Conservation (phyloP, 2,797 vertebrate species). For the Taenioides sp. region DNA sequence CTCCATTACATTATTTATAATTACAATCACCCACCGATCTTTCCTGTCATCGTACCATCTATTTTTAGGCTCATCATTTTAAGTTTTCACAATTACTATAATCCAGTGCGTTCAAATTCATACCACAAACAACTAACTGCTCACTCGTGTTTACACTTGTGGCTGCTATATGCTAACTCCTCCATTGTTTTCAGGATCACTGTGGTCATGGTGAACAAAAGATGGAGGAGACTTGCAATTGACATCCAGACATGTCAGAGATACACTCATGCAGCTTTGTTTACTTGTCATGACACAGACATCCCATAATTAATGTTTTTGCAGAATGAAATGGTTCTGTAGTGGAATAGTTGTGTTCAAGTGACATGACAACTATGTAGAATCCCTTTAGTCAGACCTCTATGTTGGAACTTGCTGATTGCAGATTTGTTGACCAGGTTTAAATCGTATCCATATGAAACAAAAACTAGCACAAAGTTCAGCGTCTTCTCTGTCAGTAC, state of each 20-base stretch:
- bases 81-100: not conserved
- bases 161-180: slow-evolving; percentile 31
- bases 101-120: slow-evolving; percentile 23
- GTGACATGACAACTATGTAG: too few relatives aligned
- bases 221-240: slow-evolving; percentile 59
- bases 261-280: slow-evolving; percentile 42
- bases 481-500: too few relatives aligned
- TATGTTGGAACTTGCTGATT: too few relatives aligned
- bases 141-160: slow-evolving; percentile 37
- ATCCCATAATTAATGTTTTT: slow-evolving; percentile 31
- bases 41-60: not conserved
- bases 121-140: slow-evolving; percentile 23
- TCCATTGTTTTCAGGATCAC: slow-evolving; percentile 47
- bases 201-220: slow-evolving; percentile 63
- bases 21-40: not conserved
- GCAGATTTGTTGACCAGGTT: too few relatives aligned
- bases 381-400: too few relatives aligned
- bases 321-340: slow-evolving; percentile 15
- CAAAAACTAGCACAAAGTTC: too few relatives aligned
- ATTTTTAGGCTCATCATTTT: not conserved
- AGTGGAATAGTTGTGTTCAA: not conserved
- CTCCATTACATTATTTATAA: not conserved
- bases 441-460: too few relatives aligned
- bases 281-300: slow-evolving; percentile 56
- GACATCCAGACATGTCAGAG: slow-evolving; percentile 26